phyloP scores from a whole-genome alignment of 2,888 invertebrate species.

The Machimus rusticus region DNA sequence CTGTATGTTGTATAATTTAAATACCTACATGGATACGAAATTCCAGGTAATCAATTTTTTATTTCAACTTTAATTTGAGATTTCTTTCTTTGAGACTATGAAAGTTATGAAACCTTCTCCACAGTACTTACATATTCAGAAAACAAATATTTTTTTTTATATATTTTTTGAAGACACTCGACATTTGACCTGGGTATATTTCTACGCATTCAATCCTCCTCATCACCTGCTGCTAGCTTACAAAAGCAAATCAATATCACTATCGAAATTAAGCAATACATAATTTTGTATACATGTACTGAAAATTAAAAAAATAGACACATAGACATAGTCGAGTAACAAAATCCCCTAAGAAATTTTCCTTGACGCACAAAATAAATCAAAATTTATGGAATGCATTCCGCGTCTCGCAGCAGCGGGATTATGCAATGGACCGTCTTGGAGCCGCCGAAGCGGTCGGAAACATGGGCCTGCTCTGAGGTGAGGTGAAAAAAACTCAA shows the following conservation, averaged over 20 bases:
- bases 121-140: too few relatives aligned
- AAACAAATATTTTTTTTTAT: not conserved
- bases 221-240: not conserved
- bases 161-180: not conserved
- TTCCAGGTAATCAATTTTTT: not conserved
- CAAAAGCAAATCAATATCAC: not conserved
- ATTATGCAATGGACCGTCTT: not conserved
- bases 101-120: not conserved
- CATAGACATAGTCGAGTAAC: not conserved
- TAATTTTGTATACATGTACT: not conserved
- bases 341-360: conserved; percentile 5
- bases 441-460: not conserved
- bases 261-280: not conserved
- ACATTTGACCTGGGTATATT: not conserved
- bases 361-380: not conserved
- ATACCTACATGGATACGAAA: too few relatives aligned
- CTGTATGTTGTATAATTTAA: too few relatives aligned
- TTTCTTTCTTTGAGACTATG: not conserved
- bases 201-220: not conserved
- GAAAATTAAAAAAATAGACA: not conserved
- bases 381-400: conserved; percentile 23
- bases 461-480: not conserved
- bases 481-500: conserved; percentile 11
- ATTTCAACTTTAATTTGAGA: not conserved
- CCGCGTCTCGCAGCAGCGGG: not conserved